Evolutionary conservation across 2,888 invertebrate species (phyloP).

Genomic region (Schizotus pectinicornis): DNA sequence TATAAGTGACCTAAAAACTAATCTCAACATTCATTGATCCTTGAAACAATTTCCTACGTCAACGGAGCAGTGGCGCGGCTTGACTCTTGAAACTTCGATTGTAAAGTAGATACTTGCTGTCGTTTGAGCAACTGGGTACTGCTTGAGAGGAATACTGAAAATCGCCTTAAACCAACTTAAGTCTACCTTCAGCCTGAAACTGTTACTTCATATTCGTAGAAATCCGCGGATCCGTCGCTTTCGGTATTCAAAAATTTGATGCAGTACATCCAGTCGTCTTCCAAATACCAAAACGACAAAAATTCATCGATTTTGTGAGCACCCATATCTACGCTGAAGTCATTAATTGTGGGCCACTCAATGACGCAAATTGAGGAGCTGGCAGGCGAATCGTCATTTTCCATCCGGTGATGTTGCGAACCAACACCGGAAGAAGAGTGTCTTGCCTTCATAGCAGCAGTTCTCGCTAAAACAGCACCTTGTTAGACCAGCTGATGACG

Average conservation of each 20-base stretch:
- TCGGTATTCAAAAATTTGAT: constrained; percentile 1
- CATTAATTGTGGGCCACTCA: constrained; percentile 18
- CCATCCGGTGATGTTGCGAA: neutral
- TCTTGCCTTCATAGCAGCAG: too few species aligned
- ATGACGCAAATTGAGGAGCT: constrained; percentile 1
- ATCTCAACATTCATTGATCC: neutral
- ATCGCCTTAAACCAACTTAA: constrained; percentile 19
- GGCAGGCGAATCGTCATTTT: neutral
- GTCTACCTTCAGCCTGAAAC: neutral
- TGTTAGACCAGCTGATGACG: too few species aligned
- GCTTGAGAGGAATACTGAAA: constrained; percentile 33
- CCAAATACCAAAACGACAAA: constrained; percentile 17
- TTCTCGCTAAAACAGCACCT: too few species aligned
- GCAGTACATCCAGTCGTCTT: constrained; percentile 19
- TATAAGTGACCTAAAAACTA: constrained; percentile 51
- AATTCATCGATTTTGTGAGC: constrained; percentile 13
- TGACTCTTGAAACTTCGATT: constrained; percentile 31
- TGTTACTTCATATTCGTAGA: constrained; percentile 19
- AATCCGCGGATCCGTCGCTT: constrained; percentile 10
- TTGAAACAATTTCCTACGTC: constrained; percentile 17
- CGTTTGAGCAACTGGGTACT: constrained; percentile 36
- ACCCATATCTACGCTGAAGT: constrained; percentile 12
- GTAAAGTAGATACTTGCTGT: constrained; percentile 32
- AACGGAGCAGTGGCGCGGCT: constrained; percentile 26
- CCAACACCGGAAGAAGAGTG: too few species aligned